Percentiles rank a stretch among this genome's conserved stretches.
phyloP scores from a whole-genome alignment of 1,140 invertebrate species.

The Trypoxylus dichotomus region DNA sequence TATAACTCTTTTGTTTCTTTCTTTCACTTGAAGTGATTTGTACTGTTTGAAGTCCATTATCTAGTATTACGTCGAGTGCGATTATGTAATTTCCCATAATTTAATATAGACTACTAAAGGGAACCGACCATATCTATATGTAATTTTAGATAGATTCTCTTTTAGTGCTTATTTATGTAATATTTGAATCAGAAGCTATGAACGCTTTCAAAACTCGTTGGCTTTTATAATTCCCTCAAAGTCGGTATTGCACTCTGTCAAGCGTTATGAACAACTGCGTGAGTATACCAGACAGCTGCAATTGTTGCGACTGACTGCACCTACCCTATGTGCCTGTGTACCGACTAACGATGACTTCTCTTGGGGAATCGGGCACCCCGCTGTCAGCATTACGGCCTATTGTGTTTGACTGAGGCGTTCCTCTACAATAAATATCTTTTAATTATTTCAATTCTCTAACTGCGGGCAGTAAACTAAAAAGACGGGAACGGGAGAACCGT shows the following conservation, averaged over 20 bases:
- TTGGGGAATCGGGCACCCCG: conserved; percentile 24
- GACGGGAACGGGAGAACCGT: not conserved
- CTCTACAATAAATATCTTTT: conserved; percentile 30
- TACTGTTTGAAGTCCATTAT: too few relatives aligned
- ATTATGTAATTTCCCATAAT: too few relatives aligned
- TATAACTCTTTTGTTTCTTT: too few relatives aligned
- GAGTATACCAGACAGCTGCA: conserved; percentile 27
- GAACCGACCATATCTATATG: too few relatives aligned
- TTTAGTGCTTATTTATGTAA: too few relatives aligned
- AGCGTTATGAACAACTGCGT: not conserved
- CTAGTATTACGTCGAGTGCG: too few relatives aligned
- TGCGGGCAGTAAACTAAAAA: not conserved
- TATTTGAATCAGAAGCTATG: not conserved
- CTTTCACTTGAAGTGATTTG: too few relatives aligned
- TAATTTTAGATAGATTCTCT: too few relatives aligned
- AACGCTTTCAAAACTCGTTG: not conserved
- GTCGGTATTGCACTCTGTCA: not conserved
- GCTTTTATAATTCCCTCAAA: not conserved
- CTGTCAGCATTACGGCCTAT: conserved; percentile 29
- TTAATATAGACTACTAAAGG: too few relatives aligned
- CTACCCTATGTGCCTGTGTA: not conserved
- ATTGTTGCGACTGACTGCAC: conserved; percentile 11
- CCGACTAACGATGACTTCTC: conserved; percentile 23
- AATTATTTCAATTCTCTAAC: conserved; percentile 28
- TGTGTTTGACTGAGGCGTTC: conserved; percentile 28